These are phyloP conservation scores for Lagopus leucura DNA, from an alignment of 2,113 vertebrate genomes.

Conservation along the genomic window DNA sequence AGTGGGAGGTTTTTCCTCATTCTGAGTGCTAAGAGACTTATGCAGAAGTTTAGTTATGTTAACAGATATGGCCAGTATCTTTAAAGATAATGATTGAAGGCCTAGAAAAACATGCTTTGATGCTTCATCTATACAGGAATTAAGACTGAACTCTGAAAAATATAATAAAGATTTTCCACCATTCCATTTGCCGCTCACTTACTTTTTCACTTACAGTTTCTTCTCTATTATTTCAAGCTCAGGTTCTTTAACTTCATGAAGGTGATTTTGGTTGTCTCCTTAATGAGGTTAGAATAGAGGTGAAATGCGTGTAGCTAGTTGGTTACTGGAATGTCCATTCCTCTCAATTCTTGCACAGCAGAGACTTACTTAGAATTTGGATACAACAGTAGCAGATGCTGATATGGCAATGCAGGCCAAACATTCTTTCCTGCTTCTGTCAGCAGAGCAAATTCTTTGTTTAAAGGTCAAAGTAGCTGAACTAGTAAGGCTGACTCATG, in stretches of 20 bases:
- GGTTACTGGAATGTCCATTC: background rate
- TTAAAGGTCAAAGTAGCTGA: slow-evolving; percentile 72
- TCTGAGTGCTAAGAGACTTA: background rate
- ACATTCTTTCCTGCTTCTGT: slow-evolving; percentile 64
- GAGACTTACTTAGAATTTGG: background rate
- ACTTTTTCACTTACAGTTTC: background rate
- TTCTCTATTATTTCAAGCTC: background rate
- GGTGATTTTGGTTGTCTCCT: background rate
- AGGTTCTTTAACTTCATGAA: background rate
- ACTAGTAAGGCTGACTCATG: background rate
- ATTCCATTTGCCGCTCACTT: background rate
- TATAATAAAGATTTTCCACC: background rate
- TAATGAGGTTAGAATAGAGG: background rate
- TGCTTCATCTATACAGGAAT: background rate
- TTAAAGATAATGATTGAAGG: background rate
- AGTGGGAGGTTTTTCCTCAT: background rate
- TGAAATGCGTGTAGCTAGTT: background rate
- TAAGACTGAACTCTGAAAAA: background rate
- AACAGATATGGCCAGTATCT: background rate
- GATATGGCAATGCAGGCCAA: slow-evolving; percentile 67
- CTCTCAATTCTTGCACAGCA: background rate
- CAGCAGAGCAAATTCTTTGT: slow-evolving; percentile 28
- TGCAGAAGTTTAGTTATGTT: background rate
- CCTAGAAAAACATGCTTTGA: background rate
- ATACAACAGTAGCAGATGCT: slow-evolving; percentile 28